phyloP scores from a whole-genome alignment of 2,797 vertebrate species.

The Anomalospiza imberbis region DNA sequence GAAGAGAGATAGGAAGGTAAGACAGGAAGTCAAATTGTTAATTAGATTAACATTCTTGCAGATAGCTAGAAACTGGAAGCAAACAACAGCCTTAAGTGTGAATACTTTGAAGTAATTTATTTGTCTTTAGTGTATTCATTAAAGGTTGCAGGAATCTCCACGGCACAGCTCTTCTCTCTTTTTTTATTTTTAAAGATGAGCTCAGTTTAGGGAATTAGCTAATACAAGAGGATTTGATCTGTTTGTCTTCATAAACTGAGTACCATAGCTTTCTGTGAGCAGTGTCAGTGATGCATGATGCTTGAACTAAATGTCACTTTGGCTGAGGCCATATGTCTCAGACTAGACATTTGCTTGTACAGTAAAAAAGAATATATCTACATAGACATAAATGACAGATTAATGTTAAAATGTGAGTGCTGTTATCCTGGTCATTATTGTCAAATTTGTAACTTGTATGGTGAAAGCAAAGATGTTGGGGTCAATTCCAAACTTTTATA shows the following conservation, averaged over 20 bases:
- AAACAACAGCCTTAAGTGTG: background rate
- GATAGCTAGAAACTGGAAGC: background rate
- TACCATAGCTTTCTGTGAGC: background rate
- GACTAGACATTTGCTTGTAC: background rate
- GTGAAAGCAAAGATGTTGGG: background rate
- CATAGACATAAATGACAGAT: background rate
- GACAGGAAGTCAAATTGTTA: background rate
- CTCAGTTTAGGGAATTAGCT: background rate
- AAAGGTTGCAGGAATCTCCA: constrained; percentile 25
- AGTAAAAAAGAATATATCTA: background rate
- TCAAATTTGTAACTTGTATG: background rate
- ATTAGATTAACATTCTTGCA: background rate
- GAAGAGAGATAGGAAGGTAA: background rate
- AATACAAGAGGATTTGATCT: background rate
- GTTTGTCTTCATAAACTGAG: background rate
- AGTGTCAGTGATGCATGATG: background rate
- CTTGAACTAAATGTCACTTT: background rate
- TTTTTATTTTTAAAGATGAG: background rate
- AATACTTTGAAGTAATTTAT: background rate
- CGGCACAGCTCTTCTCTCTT: background rate
- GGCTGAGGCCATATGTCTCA: background rate
- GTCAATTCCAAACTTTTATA: background rate
- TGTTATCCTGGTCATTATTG: background rate
- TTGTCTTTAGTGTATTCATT: constrained; percentile 32
- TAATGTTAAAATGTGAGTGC: background rate